Base-by-base conservation (phyloP, 2,888 invertebrate species). In the Parelbella ahira region DNA sequence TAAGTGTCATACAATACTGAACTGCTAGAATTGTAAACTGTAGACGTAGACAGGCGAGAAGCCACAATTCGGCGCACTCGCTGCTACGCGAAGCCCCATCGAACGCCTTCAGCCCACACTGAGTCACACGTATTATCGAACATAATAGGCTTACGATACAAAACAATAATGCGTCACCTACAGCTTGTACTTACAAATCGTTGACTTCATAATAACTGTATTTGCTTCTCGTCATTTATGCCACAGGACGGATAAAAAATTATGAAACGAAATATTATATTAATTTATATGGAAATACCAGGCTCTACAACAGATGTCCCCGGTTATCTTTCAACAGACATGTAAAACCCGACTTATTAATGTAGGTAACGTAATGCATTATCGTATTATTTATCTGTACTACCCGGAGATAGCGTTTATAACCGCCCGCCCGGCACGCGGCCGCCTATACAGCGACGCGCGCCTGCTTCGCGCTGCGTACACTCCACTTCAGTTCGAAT, bases 321-420 rank as follows among this genome's bases (percentile, higher is more conserved):
- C 63, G 55, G 55, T 69, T 77, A 74, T 70, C 67, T 79, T 77
- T 77, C 77, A 77, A 77, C 80, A 65, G 57, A 63, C 68, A 66
- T 67, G 73, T n/a, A n/a, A n/a, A n/a, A n/a, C n/a, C n/a, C n/a
- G n/a, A n/a, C n/a, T n/a, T n/a, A n/a, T n/a, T n/a, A n/a, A n/a
- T n/a, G n/a, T n/a, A n/a, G n/a, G n/a, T n/a, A n/a, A n/a, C n/a
- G n/a, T 74, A 78, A 77, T 66, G 70, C 52, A 75, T 74, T 76
- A 79, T 78, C 68, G 58, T 56, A 55, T 70, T 68, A 71, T 74
- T 77, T 77, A 77, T 80, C 73, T 65, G 39, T 50, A 56, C 68
- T 65, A 70, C 68, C 69, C 69, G 61, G 65, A 58, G 57, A 47
- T 58, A 48, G 53, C 62, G 64, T 58, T 68, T 72, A 70, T 69